These are phyloP conservation scores for Panagrolaimus sp. DNA, from an alignment of 1,140 invertebrate species.

Conservation along the genomic window DNA sequence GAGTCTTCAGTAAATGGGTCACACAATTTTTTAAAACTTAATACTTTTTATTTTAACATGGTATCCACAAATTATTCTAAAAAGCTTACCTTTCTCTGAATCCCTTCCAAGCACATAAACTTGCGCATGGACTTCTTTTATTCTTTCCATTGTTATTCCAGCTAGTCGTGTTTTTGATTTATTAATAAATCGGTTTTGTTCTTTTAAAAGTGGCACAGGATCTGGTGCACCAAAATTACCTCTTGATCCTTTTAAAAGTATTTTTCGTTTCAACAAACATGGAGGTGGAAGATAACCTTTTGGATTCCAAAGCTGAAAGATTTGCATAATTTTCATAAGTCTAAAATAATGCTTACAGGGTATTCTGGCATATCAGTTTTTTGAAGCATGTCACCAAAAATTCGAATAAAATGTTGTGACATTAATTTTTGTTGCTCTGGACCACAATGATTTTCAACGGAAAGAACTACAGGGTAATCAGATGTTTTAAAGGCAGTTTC, in stretches of 20 bases:
- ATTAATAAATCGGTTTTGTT: background rate
- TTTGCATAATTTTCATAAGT: background rate
- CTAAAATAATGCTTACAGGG: constrained; percentile 21
- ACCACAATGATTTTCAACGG: constrained; percentile 94
- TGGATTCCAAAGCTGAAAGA: constrained; percentile 6
- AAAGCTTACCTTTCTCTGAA: background rate
- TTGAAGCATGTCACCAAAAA: constrained; percentile 69
- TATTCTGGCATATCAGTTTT: constrained; percentile 22
- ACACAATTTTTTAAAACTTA: too few species aligned
- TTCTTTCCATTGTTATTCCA: background rate
- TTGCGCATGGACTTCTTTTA: background rate
- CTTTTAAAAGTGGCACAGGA: background rate
- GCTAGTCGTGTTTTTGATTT: background rate
- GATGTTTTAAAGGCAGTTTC: constrained; percentile 66
- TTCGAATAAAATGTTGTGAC: constrained; percentile 77
- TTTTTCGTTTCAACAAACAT: constrained; percentile 18
- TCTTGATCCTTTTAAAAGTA: constrained; percentile 23
- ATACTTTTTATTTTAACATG: too few species aligned
- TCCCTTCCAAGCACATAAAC: background rate
- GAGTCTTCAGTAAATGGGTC: too few species aligned
- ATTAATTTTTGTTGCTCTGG: constrained; percentile 87
- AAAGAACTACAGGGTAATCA: constrained; percentile 81
- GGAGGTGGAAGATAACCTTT: constrained; percentile 17
- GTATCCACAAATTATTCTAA: background rate
- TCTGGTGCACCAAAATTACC: background rate